Conservation (phyloP, 1,140 invertebrate genomes). For the Coptotermes formosanus region DNA sequence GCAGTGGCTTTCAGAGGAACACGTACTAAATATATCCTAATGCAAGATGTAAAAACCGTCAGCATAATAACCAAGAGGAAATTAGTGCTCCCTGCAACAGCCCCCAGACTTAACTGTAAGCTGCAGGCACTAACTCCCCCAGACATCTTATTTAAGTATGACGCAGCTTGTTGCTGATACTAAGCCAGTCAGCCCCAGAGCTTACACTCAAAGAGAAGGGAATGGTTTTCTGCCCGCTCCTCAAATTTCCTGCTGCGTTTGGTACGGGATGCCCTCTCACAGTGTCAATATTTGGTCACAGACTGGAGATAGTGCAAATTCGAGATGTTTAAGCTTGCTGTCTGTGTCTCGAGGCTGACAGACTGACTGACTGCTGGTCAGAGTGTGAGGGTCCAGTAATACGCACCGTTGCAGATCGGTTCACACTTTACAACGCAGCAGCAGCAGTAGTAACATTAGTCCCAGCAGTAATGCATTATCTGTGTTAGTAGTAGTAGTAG, state of each 20-base stretch:
- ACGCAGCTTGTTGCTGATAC: background rate
- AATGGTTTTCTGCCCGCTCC: background rate
- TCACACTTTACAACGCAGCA: too few species aligned
- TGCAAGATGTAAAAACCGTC: too few species aligned
- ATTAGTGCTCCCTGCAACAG: too few species aligned
- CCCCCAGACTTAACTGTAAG: too few species aligned
- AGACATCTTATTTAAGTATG: background rate
- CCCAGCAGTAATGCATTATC: too few species aligned
- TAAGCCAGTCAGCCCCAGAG: background rate
- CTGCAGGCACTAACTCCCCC: too few species aligned
- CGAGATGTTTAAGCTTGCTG: background rate
- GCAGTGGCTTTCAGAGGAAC: too few species aligned
- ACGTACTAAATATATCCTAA: too few species aligned
- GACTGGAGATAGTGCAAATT: background rate
- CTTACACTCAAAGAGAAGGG: background rate
- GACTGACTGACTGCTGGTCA: background rate
- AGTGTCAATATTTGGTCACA: conserved; percentile 5
- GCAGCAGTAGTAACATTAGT: too few species aligned
- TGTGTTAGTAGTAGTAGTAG: too few species aligned
- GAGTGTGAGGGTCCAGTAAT: background rate
- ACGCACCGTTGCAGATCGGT: too few species aligned
- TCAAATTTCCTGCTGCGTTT: background rate
- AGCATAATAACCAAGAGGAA: too few species aligned
- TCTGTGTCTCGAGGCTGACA: background rate
- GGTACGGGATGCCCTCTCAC: background rate